Evolutionary conservation across 2,888 invertebrate genomes (phyloP).

Genomic region (Linyphia triangularis): DNA sequence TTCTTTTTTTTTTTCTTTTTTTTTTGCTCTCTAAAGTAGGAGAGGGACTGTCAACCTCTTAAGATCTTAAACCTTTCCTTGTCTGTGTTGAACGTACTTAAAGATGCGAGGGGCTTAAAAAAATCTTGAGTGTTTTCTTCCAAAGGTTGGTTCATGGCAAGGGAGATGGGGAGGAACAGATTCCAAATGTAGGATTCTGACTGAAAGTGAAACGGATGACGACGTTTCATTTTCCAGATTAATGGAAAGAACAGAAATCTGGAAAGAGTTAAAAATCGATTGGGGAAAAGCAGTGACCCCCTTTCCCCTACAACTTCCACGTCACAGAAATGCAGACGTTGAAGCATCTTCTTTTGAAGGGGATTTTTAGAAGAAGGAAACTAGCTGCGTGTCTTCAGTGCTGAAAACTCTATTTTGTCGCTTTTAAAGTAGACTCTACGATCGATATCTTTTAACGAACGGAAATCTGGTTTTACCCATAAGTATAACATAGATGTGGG

Average conservation of each 20-base stretch:
- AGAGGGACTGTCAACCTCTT: too few relatives aligned
- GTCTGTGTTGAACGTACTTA: too few relatives aligned
- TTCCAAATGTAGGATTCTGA: conserved; percentile 20
- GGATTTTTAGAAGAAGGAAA: neutral
- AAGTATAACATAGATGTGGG: conserved; percentile 6
- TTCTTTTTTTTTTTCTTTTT: too few relatives aligned
- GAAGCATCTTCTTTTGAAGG: neutral
- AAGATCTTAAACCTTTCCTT: too few relatives aligned
- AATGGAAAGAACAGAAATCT: conserved; percentile 32
- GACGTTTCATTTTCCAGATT: conserved; percentile 32
- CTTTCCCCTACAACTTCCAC: too few relatives aligned
- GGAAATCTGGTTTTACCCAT: conserved; percentile 1
- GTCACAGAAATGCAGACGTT: too few relatives aligned
- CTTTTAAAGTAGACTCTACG: neutral
- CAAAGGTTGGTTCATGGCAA: neutral
- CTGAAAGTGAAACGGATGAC: conserved; percentile 37
- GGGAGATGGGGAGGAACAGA: neutral
- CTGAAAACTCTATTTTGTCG: conserved; percentile 1
- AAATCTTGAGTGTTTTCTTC: too few relatives aligned
- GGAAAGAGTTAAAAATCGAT: conserved; percentile 32
- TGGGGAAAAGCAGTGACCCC: conserved; percentile 6
- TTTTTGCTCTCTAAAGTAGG: too few relatives aligned
- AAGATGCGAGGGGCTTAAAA: too few relatives aligned
- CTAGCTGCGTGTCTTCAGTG: neutral
- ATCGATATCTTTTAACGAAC: conserved; percentile 51